A percentile compares a stretch with the other conserved stretches of the same genome.
Evolutionary conservation across 2,888 invertebrate species (phyloP).

Genomic region (Hemithea aestivaria): DNA sequence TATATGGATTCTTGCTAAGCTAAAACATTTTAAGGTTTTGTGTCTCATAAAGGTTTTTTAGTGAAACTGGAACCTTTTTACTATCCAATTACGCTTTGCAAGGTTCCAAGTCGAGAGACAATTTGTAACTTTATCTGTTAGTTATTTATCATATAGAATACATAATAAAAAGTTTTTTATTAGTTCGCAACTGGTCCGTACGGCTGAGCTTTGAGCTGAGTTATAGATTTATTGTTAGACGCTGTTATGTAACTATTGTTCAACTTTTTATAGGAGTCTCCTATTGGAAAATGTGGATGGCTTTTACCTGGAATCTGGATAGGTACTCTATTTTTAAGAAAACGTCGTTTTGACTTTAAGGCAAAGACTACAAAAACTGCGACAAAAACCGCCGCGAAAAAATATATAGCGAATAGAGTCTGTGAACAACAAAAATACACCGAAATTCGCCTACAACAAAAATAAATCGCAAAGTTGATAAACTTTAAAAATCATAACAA

Average conservation of each 20-base stretch:
- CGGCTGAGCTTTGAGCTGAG: constrained; percentile 8
- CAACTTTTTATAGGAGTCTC: constrained; percentile 9
- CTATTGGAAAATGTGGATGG: background rate
- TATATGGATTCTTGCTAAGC: constrained; percentile 3
- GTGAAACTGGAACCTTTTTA: background rate
- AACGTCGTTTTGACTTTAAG: too few relatives aligned
- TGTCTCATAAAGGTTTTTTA: background rate
- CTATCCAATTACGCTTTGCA: constrained; percentile 4
- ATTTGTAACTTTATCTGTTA: constrained; percentile 3
- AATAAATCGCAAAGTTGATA: too few relatives aligned
- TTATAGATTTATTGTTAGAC: constrained; percentile 9
- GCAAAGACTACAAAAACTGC: too few relatives aligned
- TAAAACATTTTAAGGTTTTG: constrained; percentile 3
- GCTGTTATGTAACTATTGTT: constrained; percentile 3
- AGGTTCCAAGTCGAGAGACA: background rate
- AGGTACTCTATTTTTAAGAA: too few relatives aligned
- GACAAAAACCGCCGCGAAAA: too few relatives aligned
- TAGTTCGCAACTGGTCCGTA: constrained; percentile 7
- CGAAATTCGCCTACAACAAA: too few relatives aligned
- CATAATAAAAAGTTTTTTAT: constrained; percentile 13
- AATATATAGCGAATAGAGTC: too few relatives aligned
- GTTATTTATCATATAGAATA: constrained; percentile 13
- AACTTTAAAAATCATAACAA: too few relatives aligned
- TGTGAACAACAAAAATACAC: too few relatives aligned
- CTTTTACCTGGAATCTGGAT: too few relatives aligned